Percentiles rank a stretch among this genome's conserved stretches.
phyloP scores from a whole-genome alignment of 2,888 invertebrate genomes.

The Microchrysa polita region DNA sequence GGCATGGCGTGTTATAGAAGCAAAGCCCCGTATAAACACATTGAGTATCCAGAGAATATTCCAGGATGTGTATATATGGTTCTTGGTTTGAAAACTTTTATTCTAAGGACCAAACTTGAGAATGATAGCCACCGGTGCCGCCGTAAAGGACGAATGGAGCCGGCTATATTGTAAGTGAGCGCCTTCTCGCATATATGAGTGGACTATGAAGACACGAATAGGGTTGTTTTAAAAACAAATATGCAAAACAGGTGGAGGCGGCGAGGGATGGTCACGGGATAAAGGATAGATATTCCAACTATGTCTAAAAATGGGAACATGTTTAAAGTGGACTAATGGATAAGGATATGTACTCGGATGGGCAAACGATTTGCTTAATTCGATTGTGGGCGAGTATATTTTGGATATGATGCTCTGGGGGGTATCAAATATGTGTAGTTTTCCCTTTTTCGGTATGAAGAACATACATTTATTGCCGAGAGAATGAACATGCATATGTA shows the following conservation, averaged over 20 bases:
- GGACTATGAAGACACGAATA: no score
- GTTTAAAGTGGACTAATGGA: not conserved
- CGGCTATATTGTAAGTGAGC: not conserved
- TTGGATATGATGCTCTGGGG: no score
- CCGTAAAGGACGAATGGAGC: not conserved
- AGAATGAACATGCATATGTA: no score
- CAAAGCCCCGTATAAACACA: no score
- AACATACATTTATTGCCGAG: no score
- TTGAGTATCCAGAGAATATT: not conserved
- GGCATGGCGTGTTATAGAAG: no score
- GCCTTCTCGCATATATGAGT: not conserved
- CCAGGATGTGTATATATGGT: not conserved
- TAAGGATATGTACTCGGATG: not conserved
- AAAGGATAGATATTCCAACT: not conserved
- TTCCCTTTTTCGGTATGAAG: no score
- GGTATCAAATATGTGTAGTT: no score
- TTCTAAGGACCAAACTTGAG: no score
- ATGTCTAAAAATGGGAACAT: not conserved
- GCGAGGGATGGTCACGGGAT: not conserved
- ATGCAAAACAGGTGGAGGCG: slow-evolving; percentile 5
- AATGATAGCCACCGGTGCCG: no score
- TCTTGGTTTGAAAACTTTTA: not conserved
- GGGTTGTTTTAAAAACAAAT: not conserved
- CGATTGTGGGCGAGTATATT: slow-evolving; percentile 1
- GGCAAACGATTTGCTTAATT: not conserved